A percentile compares a stretch with the other conserved stretches of the same genome.
Conservation (phyloP, 2,888 invertebrate genomes). For the Rhagium mordax region DNA sequence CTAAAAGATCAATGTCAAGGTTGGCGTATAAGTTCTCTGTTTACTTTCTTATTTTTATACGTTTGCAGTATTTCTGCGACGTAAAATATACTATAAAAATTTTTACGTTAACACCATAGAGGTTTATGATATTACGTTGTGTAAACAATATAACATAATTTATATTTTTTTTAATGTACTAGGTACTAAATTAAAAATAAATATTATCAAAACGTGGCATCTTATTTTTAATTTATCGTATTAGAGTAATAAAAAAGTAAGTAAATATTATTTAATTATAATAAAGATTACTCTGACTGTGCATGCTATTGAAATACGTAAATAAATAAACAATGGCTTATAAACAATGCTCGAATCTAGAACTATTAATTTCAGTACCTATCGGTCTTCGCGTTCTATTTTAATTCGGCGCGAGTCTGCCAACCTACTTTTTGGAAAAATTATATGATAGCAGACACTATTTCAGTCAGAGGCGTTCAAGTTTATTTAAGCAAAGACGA, state of each 20-base stretch:
- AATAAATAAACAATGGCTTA: background rate
- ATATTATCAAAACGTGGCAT: background rate
- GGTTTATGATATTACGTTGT: background rate
- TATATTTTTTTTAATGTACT: background rate
- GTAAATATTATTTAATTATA: background rate
- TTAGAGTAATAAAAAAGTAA: background rate
- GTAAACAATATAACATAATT: background rate
- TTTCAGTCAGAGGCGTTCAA: too few species aligned
- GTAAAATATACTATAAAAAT: background rate
- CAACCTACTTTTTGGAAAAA: too few species aligned
- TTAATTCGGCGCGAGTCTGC: too few species aligned
- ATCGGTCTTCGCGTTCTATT: background rate
- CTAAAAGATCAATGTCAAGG: background rate
- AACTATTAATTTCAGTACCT: background rate
- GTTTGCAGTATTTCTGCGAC: background rate
- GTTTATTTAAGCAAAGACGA: too few species aligned
- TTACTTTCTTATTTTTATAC: background rate
- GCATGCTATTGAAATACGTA: background rate
- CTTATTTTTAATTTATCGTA: background rate
- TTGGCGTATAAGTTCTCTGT: background rate
- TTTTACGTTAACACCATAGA: background rate
- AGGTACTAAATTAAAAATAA: background rate
- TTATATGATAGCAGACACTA: too few species aligned
- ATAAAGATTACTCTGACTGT: background rate
- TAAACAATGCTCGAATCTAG: too few species aligned